phyloP scores from a whole-genome alignment of 2,797 vertebrate genomes.

The Echiichthys vipera region DNA sequence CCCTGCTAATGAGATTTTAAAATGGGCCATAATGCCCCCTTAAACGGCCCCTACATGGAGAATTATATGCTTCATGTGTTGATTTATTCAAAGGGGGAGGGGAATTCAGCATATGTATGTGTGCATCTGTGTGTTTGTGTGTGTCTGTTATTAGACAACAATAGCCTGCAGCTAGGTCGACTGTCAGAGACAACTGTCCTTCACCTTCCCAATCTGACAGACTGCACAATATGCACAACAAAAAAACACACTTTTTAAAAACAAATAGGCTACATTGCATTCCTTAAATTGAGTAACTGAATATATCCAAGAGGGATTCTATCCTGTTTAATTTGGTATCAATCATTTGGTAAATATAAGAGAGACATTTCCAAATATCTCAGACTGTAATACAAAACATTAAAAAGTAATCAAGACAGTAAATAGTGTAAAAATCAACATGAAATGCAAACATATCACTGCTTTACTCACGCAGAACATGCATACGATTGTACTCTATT shows the following conservation, averaged over 20 bases:
- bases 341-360: not conserved
- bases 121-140: slow-evolving; percentile 68
- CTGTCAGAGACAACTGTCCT: slow-evolving; percentile 43
- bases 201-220: slow-evolving; percentile 19
- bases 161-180: slow-evolving; percentile 68
- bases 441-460: slow-evolving; percentile 38
- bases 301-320: not conserved
- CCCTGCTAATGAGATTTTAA: slow-evolving; percentile 87
- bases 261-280: too few relatives aligned
- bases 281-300: not conserved
- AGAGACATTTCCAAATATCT: not conserved
- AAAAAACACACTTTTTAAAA: slow-evolving; percentile 3
- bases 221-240: not conserved
- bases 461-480: slow-evolving; percentile 38
- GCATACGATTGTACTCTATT: slow-evolving; percentile 34
- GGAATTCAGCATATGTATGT: slow-evolving; percentile 47
- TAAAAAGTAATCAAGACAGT: slow-evolving; percentile 34
- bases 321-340: not conserved
- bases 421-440: slow-evolving; percentile 29
- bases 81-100: slow-evolving; percentile 77
- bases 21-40: slow-evolving; percentile 84
- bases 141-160: slow-evolving; percentile 70
- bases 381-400: slow-evolving; percentile 19
- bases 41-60: slow-evolving; percentile 82
- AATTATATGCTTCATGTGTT: slow-evolving; percentile 83